Evolutionary conservation across 2,113 vertebrate genomes (phyloP).

Genomic region (Chaetodon auriga): DNA sequence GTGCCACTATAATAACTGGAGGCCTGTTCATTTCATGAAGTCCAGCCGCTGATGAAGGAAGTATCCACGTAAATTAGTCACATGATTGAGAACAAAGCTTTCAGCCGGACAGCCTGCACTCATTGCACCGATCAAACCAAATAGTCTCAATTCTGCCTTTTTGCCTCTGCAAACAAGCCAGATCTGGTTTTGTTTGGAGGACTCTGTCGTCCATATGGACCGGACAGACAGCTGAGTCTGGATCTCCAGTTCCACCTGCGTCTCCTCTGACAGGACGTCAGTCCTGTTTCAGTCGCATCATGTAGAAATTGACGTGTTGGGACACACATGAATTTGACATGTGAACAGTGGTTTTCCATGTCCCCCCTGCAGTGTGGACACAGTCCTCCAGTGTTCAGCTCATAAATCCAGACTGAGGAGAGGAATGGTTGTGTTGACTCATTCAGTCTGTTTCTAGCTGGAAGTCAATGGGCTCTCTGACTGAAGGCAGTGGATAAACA

Average conservation of each 20-base stretch:
- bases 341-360: background rate
- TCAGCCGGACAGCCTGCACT: too few species aligned
- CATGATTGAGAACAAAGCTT: too few species aligned
- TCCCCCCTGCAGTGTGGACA: background rate
- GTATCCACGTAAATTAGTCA: background rate
- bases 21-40: background rate
- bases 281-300: background rate
- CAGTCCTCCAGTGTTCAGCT: background rate
- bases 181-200: background rate
- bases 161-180: too few species aligned
- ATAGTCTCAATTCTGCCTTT: too few species aligned
- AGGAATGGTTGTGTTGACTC: background rate
- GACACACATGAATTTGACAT: background rate
- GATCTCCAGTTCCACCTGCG: background rate
- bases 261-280: background rate
- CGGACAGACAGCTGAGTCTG: too few species aligned
- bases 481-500: conserved; percentile 12
- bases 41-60: background rate
- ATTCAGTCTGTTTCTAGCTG: background rate
- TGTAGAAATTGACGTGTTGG: background rate
- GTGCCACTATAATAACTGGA: background rate
- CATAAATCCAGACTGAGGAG: background rate
- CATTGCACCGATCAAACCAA: too few species aligned
- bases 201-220: background rate
- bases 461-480: conserved; percentile 14